Conservation (phyloP, 2,888 invertebrate genomes). For the Colletes collaris region DNA sequence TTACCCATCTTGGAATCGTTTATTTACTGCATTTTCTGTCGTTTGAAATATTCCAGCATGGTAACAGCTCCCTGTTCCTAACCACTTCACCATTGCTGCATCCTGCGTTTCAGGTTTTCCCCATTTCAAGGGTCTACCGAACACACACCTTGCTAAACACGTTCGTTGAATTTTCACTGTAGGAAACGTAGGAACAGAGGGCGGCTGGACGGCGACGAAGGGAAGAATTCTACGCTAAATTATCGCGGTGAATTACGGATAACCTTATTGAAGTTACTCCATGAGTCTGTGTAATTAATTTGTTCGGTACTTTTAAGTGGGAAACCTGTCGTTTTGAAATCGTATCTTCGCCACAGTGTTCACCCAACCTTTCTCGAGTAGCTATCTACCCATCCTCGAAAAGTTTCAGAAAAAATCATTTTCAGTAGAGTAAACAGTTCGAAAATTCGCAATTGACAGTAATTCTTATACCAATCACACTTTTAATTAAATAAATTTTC, state of each 20-base stretch:
- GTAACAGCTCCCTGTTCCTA: not conserved
- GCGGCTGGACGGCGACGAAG: no score
- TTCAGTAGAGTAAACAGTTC: no score
- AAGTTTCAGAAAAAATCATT: no score
- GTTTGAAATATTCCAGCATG: not conserved
- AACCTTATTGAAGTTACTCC: not conserved
- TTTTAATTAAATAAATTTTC: no score
- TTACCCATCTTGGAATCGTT: not conserved
- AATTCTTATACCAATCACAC: no score
- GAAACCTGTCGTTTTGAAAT: not conserved
- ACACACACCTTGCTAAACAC: constrained; percentile 16
- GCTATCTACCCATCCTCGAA: no score
- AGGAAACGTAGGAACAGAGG: not conserved
- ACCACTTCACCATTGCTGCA: constrained; percentile 4
- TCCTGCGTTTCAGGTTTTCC: constrained; percentile 20
- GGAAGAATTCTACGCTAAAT: not conserved
- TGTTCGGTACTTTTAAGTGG: not conserved
- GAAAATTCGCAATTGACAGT: no score
- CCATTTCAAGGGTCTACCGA: constrained; percentile 19
- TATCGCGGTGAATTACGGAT: not conserved
- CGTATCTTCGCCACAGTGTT: not conserved
- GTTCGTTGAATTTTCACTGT: constrained; percentile 31
- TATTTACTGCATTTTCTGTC: not conserved
- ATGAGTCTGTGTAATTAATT: not conserved
- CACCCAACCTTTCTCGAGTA: no score